Conservation (phyloP, 2,113 vertebrate genomes). For the Spheniscus mendiculus region DNA sequence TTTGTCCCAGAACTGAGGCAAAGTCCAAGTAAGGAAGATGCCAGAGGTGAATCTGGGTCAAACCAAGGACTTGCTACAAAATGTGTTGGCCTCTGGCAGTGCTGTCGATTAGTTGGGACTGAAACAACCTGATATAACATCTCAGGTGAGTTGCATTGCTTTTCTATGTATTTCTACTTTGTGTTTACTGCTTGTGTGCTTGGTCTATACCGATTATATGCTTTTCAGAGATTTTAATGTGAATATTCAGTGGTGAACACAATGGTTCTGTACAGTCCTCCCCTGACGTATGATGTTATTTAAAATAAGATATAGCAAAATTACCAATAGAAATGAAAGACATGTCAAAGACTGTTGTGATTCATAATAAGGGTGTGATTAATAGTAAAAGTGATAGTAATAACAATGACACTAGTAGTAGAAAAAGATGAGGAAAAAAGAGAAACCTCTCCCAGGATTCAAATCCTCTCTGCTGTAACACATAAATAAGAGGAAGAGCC, state of each 20-base stretch:
- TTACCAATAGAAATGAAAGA: neutral
- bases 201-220: neutral
- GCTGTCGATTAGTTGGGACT: neutral
- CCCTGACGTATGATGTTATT: neutral
- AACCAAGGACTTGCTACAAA: neutral
- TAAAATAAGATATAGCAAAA: neutral
- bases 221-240: neutral
- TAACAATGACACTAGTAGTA: neutral
- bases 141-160: neutral
- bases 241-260: neutral
- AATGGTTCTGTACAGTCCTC: neutral
- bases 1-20: neutral
- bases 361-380: neutral
- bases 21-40: neutral
- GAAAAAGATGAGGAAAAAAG: neutral
- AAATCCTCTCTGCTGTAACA: neutral
- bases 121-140: neutral
- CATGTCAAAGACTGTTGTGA: neutral
- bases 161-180: neutral
- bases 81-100: neutral
- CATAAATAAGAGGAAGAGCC: neutral
- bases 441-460: neutral
- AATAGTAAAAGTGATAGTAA: neutral
- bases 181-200: neutral
- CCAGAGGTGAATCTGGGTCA: neutral